phyloP scores from a whole-genome alignment of 2,888 invertebrate genomes.

The Zygaena filipendulae region DNA sequence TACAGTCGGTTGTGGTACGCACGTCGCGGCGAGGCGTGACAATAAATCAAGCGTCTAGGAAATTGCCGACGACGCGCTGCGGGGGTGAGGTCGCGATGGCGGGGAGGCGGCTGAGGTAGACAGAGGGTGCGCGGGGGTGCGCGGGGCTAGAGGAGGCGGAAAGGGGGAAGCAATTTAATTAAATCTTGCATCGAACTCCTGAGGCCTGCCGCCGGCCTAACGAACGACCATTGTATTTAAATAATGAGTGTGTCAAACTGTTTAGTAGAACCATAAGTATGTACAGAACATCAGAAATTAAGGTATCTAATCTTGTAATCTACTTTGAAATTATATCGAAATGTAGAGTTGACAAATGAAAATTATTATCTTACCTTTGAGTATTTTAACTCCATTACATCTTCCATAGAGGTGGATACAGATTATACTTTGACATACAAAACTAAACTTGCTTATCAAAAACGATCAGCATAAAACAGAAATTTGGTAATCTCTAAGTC shows the following conservation, averaged over 20 bases:
- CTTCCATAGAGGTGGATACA: too few species aligned
- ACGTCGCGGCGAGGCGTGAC: slow-evolving; percentile 48
- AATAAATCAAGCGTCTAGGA: slow-evolving; percentile 68
- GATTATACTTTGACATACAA: too few species aligned
- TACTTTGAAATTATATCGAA: too few species aligned
- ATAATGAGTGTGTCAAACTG: slow-evolving; percentile 58
- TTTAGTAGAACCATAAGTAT: too few species aligned
- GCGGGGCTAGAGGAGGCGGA: slow-evolving; percentile 22
- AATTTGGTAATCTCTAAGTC: too few species aligned
- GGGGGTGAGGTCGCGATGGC: slow-evolving; percentile 11
- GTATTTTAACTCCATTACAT: too few species aligned
- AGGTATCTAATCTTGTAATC: too few species aligned
- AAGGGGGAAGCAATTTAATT: slow-evolving; percentile 62
- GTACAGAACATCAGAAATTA: too few species aligned
- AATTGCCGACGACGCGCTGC: slow-evolving; percentile 49
- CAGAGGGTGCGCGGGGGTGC: slow-evolving; percentile 19
- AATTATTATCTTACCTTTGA: too few species aligned
- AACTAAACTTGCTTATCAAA: too few species aligned
- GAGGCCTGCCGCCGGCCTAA: slow-evolving; percentile 59
- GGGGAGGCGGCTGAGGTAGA: slow-evolving; percentile 1
- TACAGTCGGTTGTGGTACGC: slow-evolving; percentile 33
- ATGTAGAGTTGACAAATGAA: too few species aligned
- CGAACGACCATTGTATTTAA: slow-evolving; percentile 67
- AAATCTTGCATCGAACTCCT: slow-evolving; percentile 72
- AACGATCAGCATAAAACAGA: too few species aligned